Conservation (phyloP, 2,888 invertebrate genomes). For the Rhingia campestris region DNA sequence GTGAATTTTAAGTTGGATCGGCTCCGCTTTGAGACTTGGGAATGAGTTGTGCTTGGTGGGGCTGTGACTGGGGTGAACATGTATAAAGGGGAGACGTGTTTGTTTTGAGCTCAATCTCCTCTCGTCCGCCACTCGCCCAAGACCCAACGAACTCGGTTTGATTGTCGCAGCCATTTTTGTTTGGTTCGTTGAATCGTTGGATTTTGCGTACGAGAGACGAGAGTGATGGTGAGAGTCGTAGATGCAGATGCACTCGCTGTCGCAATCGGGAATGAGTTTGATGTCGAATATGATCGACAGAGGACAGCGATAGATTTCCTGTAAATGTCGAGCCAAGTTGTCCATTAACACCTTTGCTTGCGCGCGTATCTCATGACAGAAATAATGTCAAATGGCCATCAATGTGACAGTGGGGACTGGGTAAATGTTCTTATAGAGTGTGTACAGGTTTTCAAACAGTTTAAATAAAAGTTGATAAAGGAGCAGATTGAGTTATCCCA, state of each 20-base stretch:
- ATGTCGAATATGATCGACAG: slow-evolving; percentile 2
- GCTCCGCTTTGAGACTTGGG: neutral
- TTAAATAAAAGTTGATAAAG: neutral
- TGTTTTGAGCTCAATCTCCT: slow-evolving; percentile 1
- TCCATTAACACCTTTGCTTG: neutral
- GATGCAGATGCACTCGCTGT: neutral
- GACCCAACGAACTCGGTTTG: neutral
- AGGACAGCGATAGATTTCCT: slow-evolving; percentile 1
- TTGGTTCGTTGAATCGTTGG: slow-evolving; percentile 20
- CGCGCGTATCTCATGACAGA: neutral
- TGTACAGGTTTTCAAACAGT: neutral
- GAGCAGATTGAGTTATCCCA: too few species aligned
- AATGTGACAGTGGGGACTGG: neutral
- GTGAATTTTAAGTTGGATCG: slow-evolving; percentile 51
- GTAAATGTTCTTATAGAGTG: neutral
- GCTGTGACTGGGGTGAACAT: neutral
- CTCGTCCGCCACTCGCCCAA: neutral
- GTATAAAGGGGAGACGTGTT: slow-evolving; percentile 22
- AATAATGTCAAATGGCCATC: slow-evolving; percentile 3
- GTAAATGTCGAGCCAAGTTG: slow-evolving; percentile 21
- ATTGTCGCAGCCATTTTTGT: slow-evolving; percentile 32
- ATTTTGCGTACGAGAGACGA: neutral
- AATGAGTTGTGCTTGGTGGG: neutral
- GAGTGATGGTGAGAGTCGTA: slow-evolving; percentile 2
- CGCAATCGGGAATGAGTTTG: neutral